Base-by-base conservation (phyloP, 2,888 invertebrate species). In the Ophonus ardosiacus region DNA sequence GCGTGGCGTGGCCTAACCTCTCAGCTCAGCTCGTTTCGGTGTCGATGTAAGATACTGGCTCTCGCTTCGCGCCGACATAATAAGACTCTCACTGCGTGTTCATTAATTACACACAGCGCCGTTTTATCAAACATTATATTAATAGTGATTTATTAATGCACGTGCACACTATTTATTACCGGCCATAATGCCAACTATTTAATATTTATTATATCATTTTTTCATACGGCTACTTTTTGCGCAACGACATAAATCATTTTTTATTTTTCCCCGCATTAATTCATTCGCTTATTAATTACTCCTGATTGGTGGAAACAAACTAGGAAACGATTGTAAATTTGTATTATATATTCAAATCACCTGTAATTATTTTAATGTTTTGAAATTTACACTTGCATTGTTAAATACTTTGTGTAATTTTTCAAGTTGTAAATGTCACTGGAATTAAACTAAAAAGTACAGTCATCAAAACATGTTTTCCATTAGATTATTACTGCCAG, bases 41-140 rank as follows among this genome's bases (percentile, higher is more conserved):
- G 81, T 51, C 74, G 82, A 82, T 82, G 74, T 71, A 82, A 82
- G 82, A 74, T 82, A 82, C 38, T 57, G 68, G 31, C 78, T 57
- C 71, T 56, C 24, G 84, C 51, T 63, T 31, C 61, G 78, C 78
- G 63, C 76, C 83, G 83, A 59, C 83, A 83, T 83, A 83, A 83
- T 83, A 83, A 83, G 83, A 78, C 61, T 63, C 74, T 74, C 63
- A 63, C 76, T 80, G 80, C 80, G 79, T 80, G 85, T 80, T 80
- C 85, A 85, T 85, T 85, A 85, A 85, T 85, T 85, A 85, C 59
- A 80, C 40, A 84, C 79, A 51, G 59, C 31, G 85, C 56, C 68
- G 59, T 79, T 85, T 85, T 85, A 85, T 85, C 85, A 85, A 85
- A 85, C 85, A 85, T 85, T 80, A 85, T 85, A 85, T 85, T 85